Conservation (phyloP, 2,888 invertebrate genomes). For the Graphium colonna region DNA sequence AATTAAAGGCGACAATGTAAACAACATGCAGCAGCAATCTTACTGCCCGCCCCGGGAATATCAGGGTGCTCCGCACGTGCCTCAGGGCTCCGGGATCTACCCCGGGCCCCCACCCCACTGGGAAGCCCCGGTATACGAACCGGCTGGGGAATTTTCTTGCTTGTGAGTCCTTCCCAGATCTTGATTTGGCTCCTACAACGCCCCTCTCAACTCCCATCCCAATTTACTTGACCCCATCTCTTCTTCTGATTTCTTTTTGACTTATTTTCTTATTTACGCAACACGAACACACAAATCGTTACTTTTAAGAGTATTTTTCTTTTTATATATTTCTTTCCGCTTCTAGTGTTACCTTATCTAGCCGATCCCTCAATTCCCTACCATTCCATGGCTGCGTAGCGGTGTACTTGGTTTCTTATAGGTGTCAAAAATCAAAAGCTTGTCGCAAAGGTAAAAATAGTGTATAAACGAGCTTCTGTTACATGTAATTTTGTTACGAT, state of each 20-base stretch:
- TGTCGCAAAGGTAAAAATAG: constrained; percentile 71
- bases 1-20: constrained; percentile 77
- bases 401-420: constrained; percentile 78
- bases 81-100: constrained; percentile 55
- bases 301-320: constrained; percentile 15
- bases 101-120: constrained; percentile 54
- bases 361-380: constrained; percentile 28
- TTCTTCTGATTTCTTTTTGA: constrained; percentile 9
- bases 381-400: constrained; percentile 68
- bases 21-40: constrained; percentile 69
- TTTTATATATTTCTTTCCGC: constrained; percentile 26
- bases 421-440: constrained; percentile 66
- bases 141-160: constrained; percentile 74
- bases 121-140: constrained; percentile 71
- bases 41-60: constrained; percentile 67
- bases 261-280: constrained; percentile 18
- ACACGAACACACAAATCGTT: constrained; percentile 18
- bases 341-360: constrained; percentile 24
- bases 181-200: constrained; percentile 52
- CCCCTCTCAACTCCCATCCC: constrained; percentile 26
- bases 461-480: constrained; percentile 30
- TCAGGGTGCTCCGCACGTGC: constrained; percentile 51
- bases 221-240: constrained; percentile 5
- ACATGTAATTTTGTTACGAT: constrained; percentile 41
- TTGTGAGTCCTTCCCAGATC: constrained; percentile 73